A percentile compares a stretch with the other conserved stretches of the same genome.
Evolutionary conservation across 2,888 invertebrate species (phyloP).

Genomic region (Charanyca ferruginea): DNA sequence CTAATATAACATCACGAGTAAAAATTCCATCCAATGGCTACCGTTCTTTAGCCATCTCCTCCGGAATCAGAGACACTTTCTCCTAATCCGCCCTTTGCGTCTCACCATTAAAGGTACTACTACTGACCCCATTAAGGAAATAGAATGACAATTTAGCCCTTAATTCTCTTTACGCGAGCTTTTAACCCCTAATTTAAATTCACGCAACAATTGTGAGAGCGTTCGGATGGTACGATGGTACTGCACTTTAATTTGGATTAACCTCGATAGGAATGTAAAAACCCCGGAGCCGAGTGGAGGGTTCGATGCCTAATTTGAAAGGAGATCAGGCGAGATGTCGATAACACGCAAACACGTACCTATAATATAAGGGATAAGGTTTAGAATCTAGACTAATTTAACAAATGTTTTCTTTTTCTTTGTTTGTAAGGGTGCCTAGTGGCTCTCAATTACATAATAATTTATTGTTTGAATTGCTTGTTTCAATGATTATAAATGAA

Average conservation of each 20-base stretch:
- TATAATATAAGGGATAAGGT: slow-evolving; percentile 19
- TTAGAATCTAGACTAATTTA: too few relatives aligned
- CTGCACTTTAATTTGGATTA: slow-evolving; percentile 65
- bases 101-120: slow-evolving; percentile 40
- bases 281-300: slow-evolving; percentile 33
- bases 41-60: slow-evolving; percentile 12
- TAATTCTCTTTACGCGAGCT: slow-evolving; percentile 51
- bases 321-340: slow-evolving; percentile 53
- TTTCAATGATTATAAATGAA: too few relatives aligned
- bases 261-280: slow-evolving; percentile 59
- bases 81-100: slow-evolving; percentile 28
- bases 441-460: too few relatives aligned
- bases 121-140: slow-evolving; percentile 41
- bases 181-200: slow-evolving; percentile 59
- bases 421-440: too few relatives aligned
- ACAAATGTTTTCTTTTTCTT: too few relatives aligned
- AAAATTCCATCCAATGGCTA: neutral
- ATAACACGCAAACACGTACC: slow-evolving; percentile 48
- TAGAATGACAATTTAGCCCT: slow-evolving; percentile 42
- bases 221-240: slow-evolving; percentile 39
- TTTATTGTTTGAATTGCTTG: too few relatives aligned
- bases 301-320: slow-evolving; percentile 58
- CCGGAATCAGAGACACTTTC: slow-evolving; percentile 24
- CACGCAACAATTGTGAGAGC: slow-evolving; percentile 55
- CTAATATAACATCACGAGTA: neutral